A percentile compares a stretch with the other conserved stretches of the same genome.
phyloP scores from a whole-genome alignment of 2,113 vertebrate species.

The Prionailurus viverrinus region DNA sequence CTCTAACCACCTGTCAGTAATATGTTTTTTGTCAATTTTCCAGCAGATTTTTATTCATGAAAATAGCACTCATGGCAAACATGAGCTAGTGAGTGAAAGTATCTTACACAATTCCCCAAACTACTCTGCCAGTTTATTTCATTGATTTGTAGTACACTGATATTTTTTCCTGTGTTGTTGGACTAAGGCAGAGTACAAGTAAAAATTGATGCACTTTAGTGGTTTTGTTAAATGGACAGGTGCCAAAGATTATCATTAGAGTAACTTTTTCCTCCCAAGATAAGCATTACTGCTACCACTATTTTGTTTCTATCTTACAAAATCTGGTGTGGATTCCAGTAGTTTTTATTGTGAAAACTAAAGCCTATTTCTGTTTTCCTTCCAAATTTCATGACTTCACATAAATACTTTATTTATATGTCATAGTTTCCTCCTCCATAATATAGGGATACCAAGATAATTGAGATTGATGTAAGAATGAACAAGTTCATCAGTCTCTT shows the following conservation, averaged over 20 bases:
- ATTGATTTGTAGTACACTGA: slow-evolving; percentile 31
- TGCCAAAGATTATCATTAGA: not conserved
- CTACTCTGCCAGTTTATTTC: slow-evolving; percentile 38
- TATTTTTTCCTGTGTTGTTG: not conserved
- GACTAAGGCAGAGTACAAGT: not conserved
- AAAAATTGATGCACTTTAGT: not conserved
- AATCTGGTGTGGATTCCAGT: not conserved
- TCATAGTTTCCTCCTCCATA: no score
- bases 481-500: not conserved
- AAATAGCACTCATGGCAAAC: slow-evolving; percentile 31
- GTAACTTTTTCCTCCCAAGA: not conserved
- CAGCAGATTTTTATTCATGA: slow-evolving; percentile 59
- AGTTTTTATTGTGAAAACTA: slow-evolving; percentile 10
- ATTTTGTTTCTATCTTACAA: slow-evolving; percentile 53
- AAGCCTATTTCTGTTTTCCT: not conserved
- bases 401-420: slow-evolving; percentile 33
- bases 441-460: not conserved
- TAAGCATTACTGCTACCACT: not conserved
- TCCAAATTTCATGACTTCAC: slow-evolving; percentile 30
- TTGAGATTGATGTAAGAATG: not conserved
- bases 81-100: slow-evolving; percentile 61
- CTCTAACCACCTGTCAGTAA: slow-evolving; percentile 53
- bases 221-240: slow-evolving; percentile 25
- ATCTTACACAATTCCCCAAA: slow-evolving; percentile 46
- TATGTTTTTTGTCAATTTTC: slow-evolving; percentile 70